Evolutionary conservation across 2,888 invertebrate species (phyloP).

Genomic region (Cataglyphis altisquamis): DNA sequence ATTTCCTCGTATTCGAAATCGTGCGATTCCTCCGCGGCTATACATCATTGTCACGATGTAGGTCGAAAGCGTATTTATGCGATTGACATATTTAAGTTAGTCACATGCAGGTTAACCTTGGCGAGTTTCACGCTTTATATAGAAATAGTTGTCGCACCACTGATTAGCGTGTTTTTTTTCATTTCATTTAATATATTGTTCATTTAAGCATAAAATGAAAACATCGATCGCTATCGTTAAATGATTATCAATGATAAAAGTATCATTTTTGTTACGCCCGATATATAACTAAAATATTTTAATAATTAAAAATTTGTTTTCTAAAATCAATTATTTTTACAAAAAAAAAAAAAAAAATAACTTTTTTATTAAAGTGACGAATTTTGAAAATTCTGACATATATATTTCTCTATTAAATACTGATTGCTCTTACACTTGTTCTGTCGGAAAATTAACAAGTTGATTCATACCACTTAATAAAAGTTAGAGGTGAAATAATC

Average conservation of each 20-base stretch:
- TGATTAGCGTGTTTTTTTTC: not conserved
- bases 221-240: not conserved
- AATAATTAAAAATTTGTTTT: not conserved
- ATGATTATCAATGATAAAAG: not conserved
- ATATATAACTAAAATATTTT: not conserved
- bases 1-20: slow-evolving; percentile 39
- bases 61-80: slow-evolving; percentile 14
- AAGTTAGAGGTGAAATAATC: not conserved
- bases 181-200: not conserved
- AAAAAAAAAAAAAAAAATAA: no score
- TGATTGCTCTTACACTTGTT: not conserved
- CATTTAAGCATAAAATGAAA: not conserved
- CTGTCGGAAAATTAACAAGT: not conserved
- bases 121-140: not conserved
- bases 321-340: no score
- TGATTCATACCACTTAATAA: not conserved
- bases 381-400: not conserved
- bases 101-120: slow-evolving; percentile 8
- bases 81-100: not conserved
- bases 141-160: not conserved
- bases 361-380: not conserved
- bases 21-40: slow-evolving; percentile 24
- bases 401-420: not conserved
- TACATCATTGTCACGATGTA: slow-evolving; percentile 12
- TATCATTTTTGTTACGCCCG: not conserved